Conservation (phyloP, 2,797 vertebrate genomes). For the Phalanger gymnotis region DNA sequence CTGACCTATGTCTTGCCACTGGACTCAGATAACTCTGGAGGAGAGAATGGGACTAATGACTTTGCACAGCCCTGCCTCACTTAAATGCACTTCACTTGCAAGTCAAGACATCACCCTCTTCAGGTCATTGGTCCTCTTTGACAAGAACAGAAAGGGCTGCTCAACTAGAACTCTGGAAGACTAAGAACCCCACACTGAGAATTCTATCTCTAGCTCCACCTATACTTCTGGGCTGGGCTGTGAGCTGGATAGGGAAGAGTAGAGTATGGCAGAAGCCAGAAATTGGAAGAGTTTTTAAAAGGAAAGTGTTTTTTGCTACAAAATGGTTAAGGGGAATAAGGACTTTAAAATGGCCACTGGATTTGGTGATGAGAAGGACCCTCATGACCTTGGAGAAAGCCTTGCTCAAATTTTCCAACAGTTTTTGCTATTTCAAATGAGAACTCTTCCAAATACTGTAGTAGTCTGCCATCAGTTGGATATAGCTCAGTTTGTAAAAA, state of each 20-base stretch:
- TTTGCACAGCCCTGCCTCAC: not conserved
- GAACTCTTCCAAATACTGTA: too few species aligned
- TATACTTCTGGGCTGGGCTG: not conserved
- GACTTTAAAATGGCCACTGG: not conserved
- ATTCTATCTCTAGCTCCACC: not conserved
- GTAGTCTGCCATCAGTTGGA: not conserved
- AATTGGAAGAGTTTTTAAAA: conserved; percentile 1
- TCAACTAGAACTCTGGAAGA: not conserved
- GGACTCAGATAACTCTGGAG: not conserved
- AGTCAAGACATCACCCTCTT: not conserved
- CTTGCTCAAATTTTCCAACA: not conserved
- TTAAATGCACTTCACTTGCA: not conserved
- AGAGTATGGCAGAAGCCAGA: not conserved
- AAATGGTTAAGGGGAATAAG: not conserved
- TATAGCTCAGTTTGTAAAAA: not conserved
- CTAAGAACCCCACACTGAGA: not conserved
- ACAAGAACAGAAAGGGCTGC: not conserved
- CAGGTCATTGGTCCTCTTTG: not conserved
- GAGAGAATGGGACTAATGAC: not conserved
- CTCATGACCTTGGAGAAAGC: not conserved
- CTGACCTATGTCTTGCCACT: not conserved
- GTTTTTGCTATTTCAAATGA: not conserved
- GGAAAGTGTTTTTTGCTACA: not conserved
- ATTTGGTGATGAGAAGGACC: not conserved
- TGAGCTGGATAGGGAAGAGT: not conserved